phyloP scores from a whole-genome alignment of 2,888 invertebrate species.

The Acronicta alni region DNA sequence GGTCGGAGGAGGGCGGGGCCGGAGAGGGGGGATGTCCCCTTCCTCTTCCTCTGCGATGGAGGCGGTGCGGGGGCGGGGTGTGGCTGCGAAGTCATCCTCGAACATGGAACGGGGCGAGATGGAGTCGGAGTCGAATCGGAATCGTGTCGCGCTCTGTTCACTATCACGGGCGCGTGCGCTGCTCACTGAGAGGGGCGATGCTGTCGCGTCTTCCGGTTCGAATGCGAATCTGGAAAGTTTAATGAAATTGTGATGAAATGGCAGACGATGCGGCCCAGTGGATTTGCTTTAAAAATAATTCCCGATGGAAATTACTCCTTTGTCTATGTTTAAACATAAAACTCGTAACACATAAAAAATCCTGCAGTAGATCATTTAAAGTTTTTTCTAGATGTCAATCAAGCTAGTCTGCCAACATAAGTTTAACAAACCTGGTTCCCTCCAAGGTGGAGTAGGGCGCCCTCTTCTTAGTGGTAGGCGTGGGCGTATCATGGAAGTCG shows the following conservation, averaged over 20 bases:
- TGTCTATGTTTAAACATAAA: too few relatives aligned
- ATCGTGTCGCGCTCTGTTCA: slow-evolving; percentile 77
- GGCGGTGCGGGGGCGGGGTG: slow-evolving; percentile 78
- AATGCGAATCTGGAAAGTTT: slow-evolving; percentile 74
- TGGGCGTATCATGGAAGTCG: slow-evolving; percentile 87
- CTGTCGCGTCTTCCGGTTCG: slow-evolving; percentile 77
- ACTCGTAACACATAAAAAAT: too few relatives aligned
- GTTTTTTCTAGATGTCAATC: too few relatives aligned
- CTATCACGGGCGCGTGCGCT: slow-evolving; percentile 73
- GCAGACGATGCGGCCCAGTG: too few relatives aligned
- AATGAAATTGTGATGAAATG: not conserved
- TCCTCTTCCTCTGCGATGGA: slow-evolving; percentile 87
- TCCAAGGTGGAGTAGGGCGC: slow-evolving; percentile 80
- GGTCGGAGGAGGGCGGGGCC: slow-evolving; percentile 70
- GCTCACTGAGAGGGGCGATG: slow-evolving; percentile 77
- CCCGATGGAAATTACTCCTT: too few relatives aligned
- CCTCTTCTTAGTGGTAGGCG: slow-evolving; percentile 74
- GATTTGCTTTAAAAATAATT: too few relatives aligned
- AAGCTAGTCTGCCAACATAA: too few relatives aligned
- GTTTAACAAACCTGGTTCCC: slow-evolving; percentile 72
- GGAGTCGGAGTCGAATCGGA: slow-evolving; percentile 84
- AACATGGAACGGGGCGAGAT: slow-evolving; percentile 87
- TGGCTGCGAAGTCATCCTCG: slow-evolving; percentile 92
- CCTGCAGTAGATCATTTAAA: too few relatives aligned
- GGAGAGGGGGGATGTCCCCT: slow-evolving; percentile 77